Conservation (phyloP, 2,797 vertebrate genomes). For the Yasuhikotakia modesta region DNA sequence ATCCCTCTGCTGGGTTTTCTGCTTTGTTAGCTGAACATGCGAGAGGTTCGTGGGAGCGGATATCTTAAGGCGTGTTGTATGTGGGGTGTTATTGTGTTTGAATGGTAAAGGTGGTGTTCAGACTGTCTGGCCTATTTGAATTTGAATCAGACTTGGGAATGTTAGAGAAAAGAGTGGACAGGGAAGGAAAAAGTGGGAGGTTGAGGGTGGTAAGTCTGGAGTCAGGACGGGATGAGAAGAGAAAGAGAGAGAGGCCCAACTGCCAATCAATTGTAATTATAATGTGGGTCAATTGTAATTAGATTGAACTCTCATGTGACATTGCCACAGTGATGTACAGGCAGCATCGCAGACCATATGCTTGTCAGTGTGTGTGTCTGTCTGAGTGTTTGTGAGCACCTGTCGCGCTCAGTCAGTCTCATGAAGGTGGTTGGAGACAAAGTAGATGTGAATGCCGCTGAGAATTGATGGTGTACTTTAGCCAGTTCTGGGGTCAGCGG, state of each 20-base stretch:
- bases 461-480: constrained; percentile 48
- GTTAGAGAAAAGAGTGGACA: constrained; percentile 36
- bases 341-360: constrained; percentile 34
- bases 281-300: constrained; percentile 61
- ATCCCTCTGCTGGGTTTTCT: constrained; percentile 16
- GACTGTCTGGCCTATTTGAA: constrained; percentile 53
- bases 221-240: constrained; percentile 18
- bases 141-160: constrained; percentile 49
- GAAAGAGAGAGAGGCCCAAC: constrained; percentile 39
- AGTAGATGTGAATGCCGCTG: constrained; percentile 43
- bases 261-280: constrained; percentile 61
- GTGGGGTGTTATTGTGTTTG: constrained; percentile 6
- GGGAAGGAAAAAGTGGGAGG: constrained; percentile 65
- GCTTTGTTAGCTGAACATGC: neutral
- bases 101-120: constrained; percentile 4
- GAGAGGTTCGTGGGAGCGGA: neutral
- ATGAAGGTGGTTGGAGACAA: constrained; percentile 41
- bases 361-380: constrained; percentile 33
- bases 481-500: constrained; percentile 41
- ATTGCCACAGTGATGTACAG: constrained; percentile 44
- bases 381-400: constrained; percentile 38
- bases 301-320: constrained; percentile 54
- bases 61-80: constrained; percentile 21
- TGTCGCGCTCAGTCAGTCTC: constrained; percentile 47
- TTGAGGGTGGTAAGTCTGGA: constrained; percentile 43